Conservation (phyloP, 2,888 invertebrate species). For the Coremacera marginata region DNA sequence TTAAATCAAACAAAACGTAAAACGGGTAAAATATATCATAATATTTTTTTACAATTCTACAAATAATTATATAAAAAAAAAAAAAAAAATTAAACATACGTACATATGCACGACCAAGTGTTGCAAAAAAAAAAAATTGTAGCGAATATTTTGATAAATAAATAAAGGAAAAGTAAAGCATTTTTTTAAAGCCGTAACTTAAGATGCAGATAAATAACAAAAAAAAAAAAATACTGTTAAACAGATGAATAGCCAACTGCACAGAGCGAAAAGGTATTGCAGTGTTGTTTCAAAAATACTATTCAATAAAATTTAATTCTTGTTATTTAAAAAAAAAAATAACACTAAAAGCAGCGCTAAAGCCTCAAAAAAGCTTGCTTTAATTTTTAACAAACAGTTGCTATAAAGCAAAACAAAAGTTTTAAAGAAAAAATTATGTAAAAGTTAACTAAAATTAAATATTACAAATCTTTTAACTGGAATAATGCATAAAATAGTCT, state of each 20-base stretch:
- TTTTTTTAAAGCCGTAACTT: too few species aligned
- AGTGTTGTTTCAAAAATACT: neutral
- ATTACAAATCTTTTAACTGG: too few species aligned
- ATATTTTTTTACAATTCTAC: neutral
- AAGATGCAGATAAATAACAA: neutral
- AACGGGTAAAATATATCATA: slow-evolving; percentile 4
- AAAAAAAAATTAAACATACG: slow-evolving; percentile 1
- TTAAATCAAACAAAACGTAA: slow-evolving; percentile 10
- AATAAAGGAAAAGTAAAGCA: neutral
- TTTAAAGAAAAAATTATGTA: neutral
- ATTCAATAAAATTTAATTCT: too few species aligned
- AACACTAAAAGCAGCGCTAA: neutral
- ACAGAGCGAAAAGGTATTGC: neutral
- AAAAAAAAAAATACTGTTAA: neutral
- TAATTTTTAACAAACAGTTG: neutral
- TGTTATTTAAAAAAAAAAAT: neutral
- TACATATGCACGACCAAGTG: neutral
- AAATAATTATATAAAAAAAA: neutral
- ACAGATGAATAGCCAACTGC: neutral
- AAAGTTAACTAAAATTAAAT: too few species aligned
- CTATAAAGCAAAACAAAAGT: neutral
- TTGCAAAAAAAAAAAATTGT: neutral
- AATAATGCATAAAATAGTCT: too few species aligned
- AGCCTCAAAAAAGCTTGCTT: neutral
- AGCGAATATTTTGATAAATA: neutral